Evolutionary conservation across 2,113 vertebrate genomes (phyloP).

Genomic region (Budorcas taxicolor): DNA sequence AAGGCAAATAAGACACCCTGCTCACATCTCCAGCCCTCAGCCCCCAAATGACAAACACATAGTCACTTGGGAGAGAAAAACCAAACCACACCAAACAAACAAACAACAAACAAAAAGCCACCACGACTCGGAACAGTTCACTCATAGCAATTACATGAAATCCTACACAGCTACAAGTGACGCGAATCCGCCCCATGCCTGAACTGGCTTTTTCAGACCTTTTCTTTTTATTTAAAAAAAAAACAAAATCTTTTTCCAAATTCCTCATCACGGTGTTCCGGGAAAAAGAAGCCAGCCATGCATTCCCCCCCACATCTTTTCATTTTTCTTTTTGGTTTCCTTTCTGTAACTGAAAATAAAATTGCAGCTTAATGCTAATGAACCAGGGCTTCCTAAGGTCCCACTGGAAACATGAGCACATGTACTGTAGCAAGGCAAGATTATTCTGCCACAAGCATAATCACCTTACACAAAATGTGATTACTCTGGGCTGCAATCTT

Average conservation of each 20-base stretch:
- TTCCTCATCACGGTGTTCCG: slow-evolving; percentile 25
- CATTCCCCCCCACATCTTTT: not conserved
- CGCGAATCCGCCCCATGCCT: slow-evolving; percentile 33
- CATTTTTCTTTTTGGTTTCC: not conserved
- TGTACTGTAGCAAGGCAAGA: slow-evolving; percentile 23
- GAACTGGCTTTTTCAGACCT: slow-evolving; percentile 14
- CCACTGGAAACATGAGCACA: slow-evolving; percentile 68
- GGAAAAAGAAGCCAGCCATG: slow-evolving; percentile 38
- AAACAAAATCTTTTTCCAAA: not conserved
- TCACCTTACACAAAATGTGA: slow-evolving; percentile 61
- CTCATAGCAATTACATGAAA: slow-evolving; percentile 65
- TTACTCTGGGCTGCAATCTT: slow-evolving; percentile 64
- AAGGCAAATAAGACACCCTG: not conserved
- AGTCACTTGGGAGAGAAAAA: not conserved
- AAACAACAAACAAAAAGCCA: not conserved
- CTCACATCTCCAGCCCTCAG: not conserved
- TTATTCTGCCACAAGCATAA: slow-evolving; percentile 66
- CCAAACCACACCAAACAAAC: not conserved
- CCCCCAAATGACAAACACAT: not conserved
- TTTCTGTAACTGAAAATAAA: slow-evolving; percentile 70
- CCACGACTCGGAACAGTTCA: not conserved
- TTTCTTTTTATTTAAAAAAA: not conserved
- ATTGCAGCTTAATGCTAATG: slow-evolving; percentile 69
- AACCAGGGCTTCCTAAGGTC: slow-evolving; percentile 65
- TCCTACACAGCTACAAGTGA: slow-evolving; percentile 75